Conservation (phyloP, 2,888 invertebrate genomes). For the Globia sparganii region DNA sequence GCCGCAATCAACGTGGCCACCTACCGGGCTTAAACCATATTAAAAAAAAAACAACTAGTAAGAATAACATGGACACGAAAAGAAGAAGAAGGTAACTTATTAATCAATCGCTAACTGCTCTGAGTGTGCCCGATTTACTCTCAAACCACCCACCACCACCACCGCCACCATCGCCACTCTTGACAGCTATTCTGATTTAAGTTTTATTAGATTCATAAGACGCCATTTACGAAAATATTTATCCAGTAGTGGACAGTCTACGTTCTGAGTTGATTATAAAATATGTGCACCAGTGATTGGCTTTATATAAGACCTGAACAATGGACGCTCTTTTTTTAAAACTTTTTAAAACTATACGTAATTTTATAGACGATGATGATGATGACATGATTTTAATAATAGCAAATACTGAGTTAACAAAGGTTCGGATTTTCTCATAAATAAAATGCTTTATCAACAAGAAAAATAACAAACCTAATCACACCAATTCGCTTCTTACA, state of each 20-base stretch:
- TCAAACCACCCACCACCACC: no score
- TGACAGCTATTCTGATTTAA: not conserved
- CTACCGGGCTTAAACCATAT: no score
- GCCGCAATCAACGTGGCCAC: no score
- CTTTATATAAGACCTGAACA: not conserved
- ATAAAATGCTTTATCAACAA: conserved; percentile 2
- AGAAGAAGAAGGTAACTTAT: not conserved
- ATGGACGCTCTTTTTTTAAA: not conserved
- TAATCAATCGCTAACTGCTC: no score
- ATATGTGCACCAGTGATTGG: no score
- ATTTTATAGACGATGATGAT: not conserved
- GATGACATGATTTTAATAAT: no score
- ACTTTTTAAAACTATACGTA: no score
- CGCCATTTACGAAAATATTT: not conserved
- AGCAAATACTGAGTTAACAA: not conserved
- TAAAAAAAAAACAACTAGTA: no score
- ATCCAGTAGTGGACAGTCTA: not conserved
- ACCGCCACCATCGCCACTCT: not conserved
- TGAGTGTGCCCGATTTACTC: not conserved
- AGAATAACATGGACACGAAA: no score
- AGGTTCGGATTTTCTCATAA: conserved; percentile 3
- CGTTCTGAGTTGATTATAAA: not conserved
- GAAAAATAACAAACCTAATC: conserved; percentile 50
- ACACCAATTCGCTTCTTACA: conserved; percentile 53
- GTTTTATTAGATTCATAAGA: not conserved